A percentile compares a stretch with the other conserved stretches of the same genome.
Evolutionary conservation across 2,888 invertebrate genomes (phyloP).

Genomic region (Pachydiplax longipennis): DNA sequence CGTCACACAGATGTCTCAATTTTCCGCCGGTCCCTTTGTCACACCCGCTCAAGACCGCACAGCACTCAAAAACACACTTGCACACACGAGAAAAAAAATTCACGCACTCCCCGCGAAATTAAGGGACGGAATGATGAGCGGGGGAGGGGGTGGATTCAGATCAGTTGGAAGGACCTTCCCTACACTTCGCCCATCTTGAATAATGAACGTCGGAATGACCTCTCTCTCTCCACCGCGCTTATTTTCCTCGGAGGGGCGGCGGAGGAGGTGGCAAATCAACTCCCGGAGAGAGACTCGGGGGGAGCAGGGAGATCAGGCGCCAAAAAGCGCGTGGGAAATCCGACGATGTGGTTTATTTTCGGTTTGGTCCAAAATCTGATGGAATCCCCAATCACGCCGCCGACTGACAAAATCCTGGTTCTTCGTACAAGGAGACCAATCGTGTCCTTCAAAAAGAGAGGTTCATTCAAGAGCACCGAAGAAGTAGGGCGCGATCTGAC

Average conservation of each 20-base stretch:
- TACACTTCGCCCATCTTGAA: background rate
- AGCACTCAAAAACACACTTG: background rate
- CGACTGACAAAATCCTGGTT: background rate
- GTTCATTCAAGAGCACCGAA: background rate
- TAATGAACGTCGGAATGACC: background rate
- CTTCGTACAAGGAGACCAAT: background rate
- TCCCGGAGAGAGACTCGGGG: background rate
- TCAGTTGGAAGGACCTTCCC: background rate
- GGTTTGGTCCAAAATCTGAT: background rate
- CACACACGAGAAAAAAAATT: background rate
- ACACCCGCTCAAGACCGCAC: background rate
- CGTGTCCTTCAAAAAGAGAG: background rate
- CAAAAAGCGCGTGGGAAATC: conserved; percentile 37
- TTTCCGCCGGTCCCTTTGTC: background rate
- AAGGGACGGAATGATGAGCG: background rate
- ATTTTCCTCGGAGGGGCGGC: background rate
- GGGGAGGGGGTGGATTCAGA: background rate
- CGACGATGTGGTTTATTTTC: conserved; percentile 23
- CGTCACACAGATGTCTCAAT: background rate
- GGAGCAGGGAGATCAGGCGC: conserved; percentile 6
- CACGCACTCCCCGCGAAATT: background rate
- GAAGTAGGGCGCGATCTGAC: background rate
- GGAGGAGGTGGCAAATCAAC: background rate
- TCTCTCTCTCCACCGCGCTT: background rate
- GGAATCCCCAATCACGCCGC: background rate